Evolutionary conservation across 2,113 vertebrate genomes (phyloP).

Genomic region (Boleophthalmus pectinirostris): DNA sequence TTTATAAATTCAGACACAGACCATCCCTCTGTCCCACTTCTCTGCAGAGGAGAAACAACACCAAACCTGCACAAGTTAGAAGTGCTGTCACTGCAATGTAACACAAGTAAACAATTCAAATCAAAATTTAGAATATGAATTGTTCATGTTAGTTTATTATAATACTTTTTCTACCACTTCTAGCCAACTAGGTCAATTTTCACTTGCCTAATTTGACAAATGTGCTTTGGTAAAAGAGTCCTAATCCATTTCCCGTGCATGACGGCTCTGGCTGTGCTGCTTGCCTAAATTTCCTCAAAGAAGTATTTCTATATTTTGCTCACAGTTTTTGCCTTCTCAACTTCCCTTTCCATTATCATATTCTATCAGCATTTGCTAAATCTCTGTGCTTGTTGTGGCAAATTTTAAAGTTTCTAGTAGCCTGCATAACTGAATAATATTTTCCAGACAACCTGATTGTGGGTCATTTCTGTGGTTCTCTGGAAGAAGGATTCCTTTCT

Average conservation of each 20-base stretch:
- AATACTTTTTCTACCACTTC: not conserved
- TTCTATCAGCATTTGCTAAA: not conserved
- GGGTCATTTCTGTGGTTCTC: no score
- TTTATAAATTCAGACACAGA: conserved; percentile 49
- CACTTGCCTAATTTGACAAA: not conserved
- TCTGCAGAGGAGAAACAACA: conserved; percentile 12
- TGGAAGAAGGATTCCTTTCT: no score
- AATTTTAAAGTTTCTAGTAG: not conserved
- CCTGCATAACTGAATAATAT: no score
- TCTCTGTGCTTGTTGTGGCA: not conserved
- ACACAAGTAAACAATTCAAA: no score
- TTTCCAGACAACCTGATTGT: no score
- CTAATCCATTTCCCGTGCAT: no score
- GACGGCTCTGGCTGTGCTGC: no score
- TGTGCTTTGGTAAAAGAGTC: no score
- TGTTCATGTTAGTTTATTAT: not conserved
- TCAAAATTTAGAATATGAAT: not conserved
- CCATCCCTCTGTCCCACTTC: conserved; percentile 42
- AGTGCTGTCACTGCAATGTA: not conserved
- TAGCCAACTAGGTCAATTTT: not conserved
- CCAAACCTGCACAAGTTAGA: not conserved
- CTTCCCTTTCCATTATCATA: not conserved
- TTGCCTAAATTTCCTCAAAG: no score
- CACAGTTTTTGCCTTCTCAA: not conserved
- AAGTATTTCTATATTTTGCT: not conserved